Evolutionary conservation across 2,888 invertebrate genomes (phyloP), one percentile per base, ranked within the genome.

Genomic region (Resseliella maxima): DNA sequence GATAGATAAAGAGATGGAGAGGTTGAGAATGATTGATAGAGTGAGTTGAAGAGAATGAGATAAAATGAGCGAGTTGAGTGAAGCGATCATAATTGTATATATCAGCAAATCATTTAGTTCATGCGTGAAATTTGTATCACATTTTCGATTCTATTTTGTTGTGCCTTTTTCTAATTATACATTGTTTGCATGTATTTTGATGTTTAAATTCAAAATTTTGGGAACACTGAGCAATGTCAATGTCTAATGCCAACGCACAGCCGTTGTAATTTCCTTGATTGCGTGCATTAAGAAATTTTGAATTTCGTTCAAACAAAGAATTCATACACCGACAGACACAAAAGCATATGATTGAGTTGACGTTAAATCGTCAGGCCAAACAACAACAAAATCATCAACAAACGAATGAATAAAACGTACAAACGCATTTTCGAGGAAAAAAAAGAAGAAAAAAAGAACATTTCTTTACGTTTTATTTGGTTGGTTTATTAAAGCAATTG

Each of bases 71-170:
- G 59, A 59, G 2, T 24, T 59, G n/a, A 72, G 2, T n/a, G n/a
- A n/a, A 59, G 24, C 59, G 24, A 59, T 24, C n/a, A 59, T 24
- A 24, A 3, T 50, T 21, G 21, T 41, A 2, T 50, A n/a, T 59
- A 72, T 72, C 31, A 72, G 31, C 72, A 31, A 27, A 72, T 72
- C 72, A 0, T 1, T 35, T 12, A 8, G 59, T 35, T 72, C 72
- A 72, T 31, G 31, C 72, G 72, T 72, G 72, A 72, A 72, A 72
- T 31, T 72, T 35, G 35, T 72, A 72, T 31, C 72, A 72, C 31
- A 59, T 59, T 24, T 31, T 72, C 2, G 2, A 31, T 35, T 31
- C 27, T 59, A 24, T 41, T 41, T 41, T 41, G 12, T 12, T 41
- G 41, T 41, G 41, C 41, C 41, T 50, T 41, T 41, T 41, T 41